phyloP scores from a whole-genome alignment of 2,888 invertebrate genomes.

The Caenorhabditis zanzibari region DNA sequence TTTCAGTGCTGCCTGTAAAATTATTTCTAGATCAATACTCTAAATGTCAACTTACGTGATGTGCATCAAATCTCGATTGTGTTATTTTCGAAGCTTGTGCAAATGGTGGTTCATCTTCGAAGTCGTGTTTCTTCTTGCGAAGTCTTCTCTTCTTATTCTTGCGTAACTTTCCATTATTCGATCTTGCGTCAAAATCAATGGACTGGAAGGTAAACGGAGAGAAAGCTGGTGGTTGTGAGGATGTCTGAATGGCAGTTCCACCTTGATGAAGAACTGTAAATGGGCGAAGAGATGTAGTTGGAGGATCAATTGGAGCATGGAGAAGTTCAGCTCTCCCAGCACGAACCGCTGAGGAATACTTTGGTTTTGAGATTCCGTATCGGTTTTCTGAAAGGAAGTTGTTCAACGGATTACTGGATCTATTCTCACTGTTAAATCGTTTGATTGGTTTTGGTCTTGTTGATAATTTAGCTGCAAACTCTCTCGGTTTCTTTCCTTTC shows the following conservation, averaged over 20 bases:
- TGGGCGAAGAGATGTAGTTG: conserved; percentile 57
- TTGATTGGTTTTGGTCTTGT: conserved; percentile 27
- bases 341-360: conserved; percentile 38
- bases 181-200: conserved; percentile 51
- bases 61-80: conserved; percentile 52
- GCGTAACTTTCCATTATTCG: conserved; percentile 25
- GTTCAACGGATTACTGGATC: not conserved
- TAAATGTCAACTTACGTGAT: conserved; percentile 26
- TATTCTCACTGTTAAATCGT: conserved; percentile 25
- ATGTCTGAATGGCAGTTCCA: conserved; percentile 44
- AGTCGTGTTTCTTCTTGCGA: conserved; percentile 61
- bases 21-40: not conserved
- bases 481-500: conserved; percentile 28
- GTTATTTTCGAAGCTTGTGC: conserved; percentile 53
- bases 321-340: conserved; percentile 40
- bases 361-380: conserved; percentile 61
- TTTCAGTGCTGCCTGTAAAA: conserved; percentile 55
- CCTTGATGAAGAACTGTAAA: conserved; percentile 59
- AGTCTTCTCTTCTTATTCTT: conserved; percentile 37
- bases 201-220: conserved; percentile 55
- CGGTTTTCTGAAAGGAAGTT: conserved; percentile 28
- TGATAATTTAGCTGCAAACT: conserved; percentile 40
- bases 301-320: conserved; percentile 54
- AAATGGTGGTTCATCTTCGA: conserved; percentile 46
- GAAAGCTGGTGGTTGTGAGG: conserved; percentile 55